Conservation (phyloP, 37 sponge, comb jelly and placozoan genomes). For the Hexactinellida sp. region DNA sequence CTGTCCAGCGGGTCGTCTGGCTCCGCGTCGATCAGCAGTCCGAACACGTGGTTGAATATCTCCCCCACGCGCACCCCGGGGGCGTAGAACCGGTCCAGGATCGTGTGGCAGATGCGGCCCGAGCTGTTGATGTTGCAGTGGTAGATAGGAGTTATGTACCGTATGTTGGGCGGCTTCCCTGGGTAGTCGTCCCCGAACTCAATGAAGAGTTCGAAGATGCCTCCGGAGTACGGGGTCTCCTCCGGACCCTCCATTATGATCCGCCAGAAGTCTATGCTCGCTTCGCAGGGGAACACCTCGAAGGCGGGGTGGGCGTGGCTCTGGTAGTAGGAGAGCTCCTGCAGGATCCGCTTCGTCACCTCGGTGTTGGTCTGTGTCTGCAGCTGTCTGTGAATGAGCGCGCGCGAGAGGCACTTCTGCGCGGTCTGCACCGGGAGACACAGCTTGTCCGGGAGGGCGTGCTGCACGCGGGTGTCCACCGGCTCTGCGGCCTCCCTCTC, state of each 20-base stretch:
- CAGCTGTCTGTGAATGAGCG: neutral
- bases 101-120: constrained; percentile 13
- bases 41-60: constrained; percentile 7
- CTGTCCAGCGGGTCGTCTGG: neutral
- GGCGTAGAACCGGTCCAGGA: constrained; percentile 4
- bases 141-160: constrained; percentile 19
- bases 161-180: constrained; percentile 20
- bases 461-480: neutral
- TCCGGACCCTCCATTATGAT: constrained; percentile 15
- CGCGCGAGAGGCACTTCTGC: neutral
- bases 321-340: constrained; percentile 6
- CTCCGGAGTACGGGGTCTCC: constrained; percentile 1
- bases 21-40: neutral
- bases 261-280: constrained; percentile 19
- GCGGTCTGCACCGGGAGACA: neutral
- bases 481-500: neutral
- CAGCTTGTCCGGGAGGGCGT: neutral
- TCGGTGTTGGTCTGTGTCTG: neutral
- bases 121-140: constrained; percentile 20
- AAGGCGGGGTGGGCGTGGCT: neutral
- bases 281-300: constrained; percentile 19
- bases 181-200: constrained; percentile 20
- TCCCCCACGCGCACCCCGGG: neutral
- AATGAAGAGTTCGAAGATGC: neutral
- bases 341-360: neutral